Conservation (phyloP, 2,797 vertebrate species). For the Myripristis jacobus region DNA sequence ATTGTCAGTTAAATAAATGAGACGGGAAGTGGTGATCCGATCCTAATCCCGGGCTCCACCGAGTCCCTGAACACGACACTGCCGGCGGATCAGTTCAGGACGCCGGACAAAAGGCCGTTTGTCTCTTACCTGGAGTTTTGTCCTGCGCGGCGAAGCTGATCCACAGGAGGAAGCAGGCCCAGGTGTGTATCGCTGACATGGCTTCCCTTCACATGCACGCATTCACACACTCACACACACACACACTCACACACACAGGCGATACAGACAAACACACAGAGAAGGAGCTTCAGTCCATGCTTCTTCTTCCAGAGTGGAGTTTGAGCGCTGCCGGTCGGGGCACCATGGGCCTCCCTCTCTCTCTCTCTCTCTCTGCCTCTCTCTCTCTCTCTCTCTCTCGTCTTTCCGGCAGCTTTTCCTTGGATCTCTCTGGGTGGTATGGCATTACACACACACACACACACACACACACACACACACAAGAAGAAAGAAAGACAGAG, state of each 20-base stretch:
- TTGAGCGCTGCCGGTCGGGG: not conserved
- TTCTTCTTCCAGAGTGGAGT: conserved; percentile 2
- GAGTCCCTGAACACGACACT: not conserved
- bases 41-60: too few relatives aligned
- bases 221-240: not conserved
- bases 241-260: conserved; percentile 2
- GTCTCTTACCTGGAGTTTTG: conserved; percentile 79
- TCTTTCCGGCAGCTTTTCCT: conserved; percentile 18
- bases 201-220: conserved; percentile 30
- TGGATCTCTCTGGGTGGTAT: conserved; percentile 58
- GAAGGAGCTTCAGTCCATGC: conserved; percentile 39
- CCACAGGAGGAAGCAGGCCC: conserved; percentile 70
- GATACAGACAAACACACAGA: conserved; percentile 12
- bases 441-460: conserved; percentile 10
- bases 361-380: conserved; percentile 13
- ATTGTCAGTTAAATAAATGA: too few relatives aligned
- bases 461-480: conserved; percentile 11
- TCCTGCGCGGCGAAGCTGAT: conserved; percentile 56
- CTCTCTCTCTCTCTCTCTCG: conserved; percentile 8
- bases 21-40: too few relatives aligned
- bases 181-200: conserved; percentile 69
- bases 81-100: conserved; percentile 28
- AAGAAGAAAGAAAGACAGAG: not conserved
- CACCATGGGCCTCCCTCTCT: not conserved
- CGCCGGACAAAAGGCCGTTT: conserved; percentile 62